Conservation (phyloP, 2,113 vertebrate species). For the Ochotona curzoniae region DNA sequence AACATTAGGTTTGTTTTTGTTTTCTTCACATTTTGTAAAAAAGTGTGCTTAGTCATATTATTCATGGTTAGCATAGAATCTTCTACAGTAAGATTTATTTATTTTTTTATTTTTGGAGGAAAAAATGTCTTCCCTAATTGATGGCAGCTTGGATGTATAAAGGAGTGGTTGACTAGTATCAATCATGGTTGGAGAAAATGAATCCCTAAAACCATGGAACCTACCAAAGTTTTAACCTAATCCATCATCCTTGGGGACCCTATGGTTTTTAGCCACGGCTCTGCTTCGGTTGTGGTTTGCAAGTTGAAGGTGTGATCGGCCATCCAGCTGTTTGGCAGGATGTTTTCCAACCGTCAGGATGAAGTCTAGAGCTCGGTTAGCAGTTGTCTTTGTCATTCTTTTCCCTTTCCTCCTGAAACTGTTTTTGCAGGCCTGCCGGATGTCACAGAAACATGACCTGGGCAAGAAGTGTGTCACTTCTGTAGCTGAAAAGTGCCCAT, state of each 20-base stretch:
- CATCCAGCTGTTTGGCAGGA: not conserved
- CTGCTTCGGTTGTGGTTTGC: not conserved
- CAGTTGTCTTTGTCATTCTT: conserved; percentile 39
- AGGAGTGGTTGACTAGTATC: not conserved
- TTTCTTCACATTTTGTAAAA: not conserved
- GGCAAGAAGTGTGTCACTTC: conserved; percentile 33
- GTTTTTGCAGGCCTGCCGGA: conserved; percentile 59
- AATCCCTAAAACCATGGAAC: not conserved
- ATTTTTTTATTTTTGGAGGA: not conserved
- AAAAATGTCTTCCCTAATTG: not conserved
- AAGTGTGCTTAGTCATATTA: not conserved
- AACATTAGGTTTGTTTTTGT: not conserved
- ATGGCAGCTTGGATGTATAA: not conserved
- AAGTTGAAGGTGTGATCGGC: not conserved
- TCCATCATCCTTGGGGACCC: not conserved
- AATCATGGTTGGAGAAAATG: not conserved
- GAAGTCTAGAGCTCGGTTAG: not conserved
- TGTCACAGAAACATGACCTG: conserved; percentile 59
- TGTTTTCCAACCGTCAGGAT: conserved; percentile 51
- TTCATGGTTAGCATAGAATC: not conserved
- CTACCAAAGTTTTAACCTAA: not conserved
- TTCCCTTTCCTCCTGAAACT: conserved; percentile 43
- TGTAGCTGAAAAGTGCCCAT: not conserved
- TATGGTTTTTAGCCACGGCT: not conserved
- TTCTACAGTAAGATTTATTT: not conserved